Evolutionary conservation across 2,113 vertebrate species (phyloP).

Genomic region (Labeo catla): DNA sequence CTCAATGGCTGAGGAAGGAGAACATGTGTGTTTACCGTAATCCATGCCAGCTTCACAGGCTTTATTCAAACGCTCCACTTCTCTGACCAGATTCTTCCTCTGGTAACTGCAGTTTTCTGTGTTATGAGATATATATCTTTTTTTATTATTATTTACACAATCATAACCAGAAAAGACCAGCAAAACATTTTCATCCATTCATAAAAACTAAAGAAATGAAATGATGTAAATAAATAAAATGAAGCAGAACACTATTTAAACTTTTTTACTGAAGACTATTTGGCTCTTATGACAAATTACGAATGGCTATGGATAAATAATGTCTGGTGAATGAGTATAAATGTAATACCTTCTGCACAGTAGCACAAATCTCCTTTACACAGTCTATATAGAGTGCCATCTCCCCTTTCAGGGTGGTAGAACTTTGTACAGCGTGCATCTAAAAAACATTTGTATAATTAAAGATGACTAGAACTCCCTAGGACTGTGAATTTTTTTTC

Average conservation of each 20-base stretch:
- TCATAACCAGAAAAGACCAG: not conserved
- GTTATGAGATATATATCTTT: not conserved
- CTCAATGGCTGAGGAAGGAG: not conserved
- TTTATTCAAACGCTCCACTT: constrained; percentile 54
- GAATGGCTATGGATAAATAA: not conserved
- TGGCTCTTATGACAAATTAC: not conserved
- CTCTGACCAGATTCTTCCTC: constrained; percentile 30
- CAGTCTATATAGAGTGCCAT: constrained; percentile 66
- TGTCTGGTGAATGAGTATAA: not conserved
- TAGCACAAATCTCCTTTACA: constrained; percentile 68
- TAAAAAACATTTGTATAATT: constrained; percentile 33
- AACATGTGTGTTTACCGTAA: constrained; percentile 62
- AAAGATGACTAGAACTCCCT: not conserved
- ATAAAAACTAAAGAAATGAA: not conserved
- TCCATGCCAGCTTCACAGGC: constrained; percentile 73
- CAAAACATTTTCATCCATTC: not conserved
- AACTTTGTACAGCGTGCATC: constrained; percentile 47
- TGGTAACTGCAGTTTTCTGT: constrained; percentile 83
- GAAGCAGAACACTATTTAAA: not conserved
- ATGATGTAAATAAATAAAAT: not conserved
- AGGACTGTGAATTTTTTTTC: not conserved
- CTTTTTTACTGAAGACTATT: not conserved
- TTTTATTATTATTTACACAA: not conserved
- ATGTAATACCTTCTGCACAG: constrained; percentile 75
- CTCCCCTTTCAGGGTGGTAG: not conserved